Conservation (phyloP, 2,113 vertebrate genomes). For the Tursiops truncatus region DNA sequence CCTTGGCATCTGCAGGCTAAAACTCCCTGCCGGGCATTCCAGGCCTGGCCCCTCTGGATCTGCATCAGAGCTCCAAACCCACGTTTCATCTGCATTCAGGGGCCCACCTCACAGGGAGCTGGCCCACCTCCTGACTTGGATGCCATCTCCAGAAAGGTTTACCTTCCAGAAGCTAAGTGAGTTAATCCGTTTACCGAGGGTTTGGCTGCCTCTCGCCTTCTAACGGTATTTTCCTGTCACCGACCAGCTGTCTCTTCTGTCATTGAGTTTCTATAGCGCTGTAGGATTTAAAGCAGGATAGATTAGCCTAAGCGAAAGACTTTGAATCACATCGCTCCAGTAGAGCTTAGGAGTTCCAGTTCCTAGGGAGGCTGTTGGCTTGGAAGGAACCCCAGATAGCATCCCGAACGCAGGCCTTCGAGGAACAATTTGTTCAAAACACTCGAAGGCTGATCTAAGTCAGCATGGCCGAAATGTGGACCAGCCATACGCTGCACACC, state of each 20-base stretch:
- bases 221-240: background rate
- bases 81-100: background rate
- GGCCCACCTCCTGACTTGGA: background rate
- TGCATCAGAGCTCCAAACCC: background rate
- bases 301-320: background rate
- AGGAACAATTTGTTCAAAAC: background rate
- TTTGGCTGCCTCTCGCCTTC: background rate
- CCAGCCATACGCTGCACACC: rapidly evolving
- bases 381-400: background rate
- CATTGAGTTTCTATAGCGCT: background rate
- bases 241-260: background rate
- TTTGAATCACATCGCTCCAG: background rate
- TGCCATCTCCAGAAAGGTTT: constrained; percentile 13
- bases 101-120: background rate
- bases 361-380: background rate
- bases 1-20: constrained; percentile 23
- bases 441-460: background rate
- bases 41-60: background rate
- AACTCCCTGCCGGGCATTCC: background rate
- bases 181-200: background rate
- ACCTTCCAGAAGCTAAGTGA: background rate
- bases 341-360: background rate
- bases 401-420: background rate
- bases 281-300: background rate
- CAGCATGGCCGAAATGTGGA: background rate